Base-by-base conservation (phyloP, 2,888 invertebrate genomes). In the Oasisia sp. region DNA sequence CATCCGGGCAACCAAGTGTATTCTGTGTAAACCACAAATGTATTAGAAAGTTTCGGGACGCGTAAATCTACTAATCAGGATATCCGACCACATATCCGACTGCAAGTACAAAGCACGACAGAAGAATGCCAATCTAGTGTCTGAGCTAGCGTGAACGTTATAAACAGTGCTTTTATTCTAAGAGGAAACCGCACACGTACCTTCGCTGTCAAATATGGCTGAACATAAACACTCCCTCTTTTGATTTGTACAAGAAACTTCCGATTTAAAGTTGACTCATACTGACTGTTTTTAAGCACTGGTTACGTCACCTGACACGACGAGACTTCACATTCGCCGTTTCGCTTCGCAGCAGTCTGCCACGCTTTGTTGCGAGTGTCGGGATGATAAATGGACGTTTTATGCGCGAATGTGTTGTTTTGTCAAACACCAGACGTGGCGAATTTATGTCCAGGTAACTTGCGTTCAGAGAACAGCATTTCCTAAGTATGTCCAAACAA, bases 361-460 rank as follows among this genome's bases (percentile, higher is more conserved):
- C 19, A 50, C 74, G 74, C 27, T 74, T 74, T 74, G 74, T 74
- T 74, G 74, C 27, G 27, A 27, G 74, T n/a, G 74, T n/a, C 74
- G 19, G 74, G 27, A 27, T 74, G 74, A 74, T 74, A n/a, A 74
- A 74, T 74, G 74, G 74, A 74, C 74, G 74, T 74, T 74, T 74
- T 74, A 74, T 74, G 74, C 74, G 74, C 74, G 74, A 74, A 27
- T 74, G 74, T 74, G n/a, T 74, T 74, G 74, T 74, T 74, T 74
- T 74, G 74, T 74, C 74, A 74, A 74, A 19, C 74, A 74, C 74
- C 74, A 74, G 74, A 74, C 74, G 74, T n/a, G 74, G 74, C 7
- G 74, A 74, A 74, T 74, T 74, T 74, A 74, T 74, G 74, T 74
- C n/a, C 27, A 74, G 74, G 74, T 74, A 74, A 74, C 74, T 27